Evolutionary conservation across 2,888 invertebrate genomes (phyloP).

Genomic region (Cyrtodaria siliqua): DNA sequence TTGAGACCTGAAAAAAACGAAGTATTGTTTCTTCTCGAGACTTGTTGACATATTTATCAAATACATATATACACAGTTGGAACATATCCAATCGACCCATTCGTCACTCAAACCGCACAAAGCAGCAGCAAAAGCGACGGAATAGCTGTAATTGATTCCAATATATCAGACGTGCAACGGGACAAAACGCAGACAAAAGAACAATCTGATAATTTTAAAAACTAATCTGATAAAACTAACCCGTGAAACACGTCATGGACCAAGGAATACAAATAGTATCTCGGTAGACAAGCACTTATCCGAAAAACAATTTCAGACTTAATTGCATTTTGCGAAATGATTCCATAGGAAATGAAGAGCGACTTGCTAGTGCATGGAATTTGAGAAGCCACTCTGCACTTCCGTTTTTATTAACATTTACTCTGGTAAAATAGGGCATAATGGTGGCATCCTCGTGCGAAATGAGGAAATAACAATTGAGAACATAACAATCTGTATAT

Average conservation of each 20-base stretch:
- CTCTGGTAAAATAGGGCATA: background rate
- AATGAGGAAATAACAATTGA: constrained; percentile 29
- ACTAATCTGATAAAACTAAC: too few species aligned
- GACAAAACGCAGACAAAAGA: constrained; percentile 1
- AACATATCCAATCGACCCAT: background rate
- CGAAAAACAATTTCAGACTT: constrained; percentile 18
- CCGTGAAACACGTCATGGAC: constrained; percentile 1
- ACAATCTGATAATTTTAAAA: background rate
- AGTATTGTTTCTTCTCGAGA: background rate
- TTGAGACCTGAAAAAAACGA: too few species aligned
- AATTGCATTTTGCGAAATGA: constrained; percentile 24
- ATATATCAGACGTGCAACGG: background rate
- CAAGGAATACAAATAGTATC: constrained; percentile 11
- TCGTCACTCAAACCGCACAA: background rate
- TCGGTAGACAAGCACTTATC: background rate
- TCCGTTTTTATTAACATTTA: constrained; percentile 20
- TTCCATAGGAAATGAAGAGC: background rate
- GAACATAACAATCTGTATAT: constrained; percentile 90
- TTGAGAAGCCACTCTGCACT: constrained; percentile 17
- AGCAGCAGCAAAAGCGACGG: background rate
- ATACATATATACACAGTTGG: background rate
- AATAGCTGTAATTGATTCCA: constrained; percentile 4
- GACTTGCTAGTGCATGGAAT: too few species aligned
- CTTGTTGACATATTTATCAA: background rate
- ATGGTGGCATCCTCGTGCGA: background rate